A percentile compares a stretch with the other conserved stretches of the same genome.
These are phyloP conservation scores for Rhagologus leucostigma DNA, from an alignment of 2,113 vertebrate genomes.

Conservation along the genomic window DNA sequence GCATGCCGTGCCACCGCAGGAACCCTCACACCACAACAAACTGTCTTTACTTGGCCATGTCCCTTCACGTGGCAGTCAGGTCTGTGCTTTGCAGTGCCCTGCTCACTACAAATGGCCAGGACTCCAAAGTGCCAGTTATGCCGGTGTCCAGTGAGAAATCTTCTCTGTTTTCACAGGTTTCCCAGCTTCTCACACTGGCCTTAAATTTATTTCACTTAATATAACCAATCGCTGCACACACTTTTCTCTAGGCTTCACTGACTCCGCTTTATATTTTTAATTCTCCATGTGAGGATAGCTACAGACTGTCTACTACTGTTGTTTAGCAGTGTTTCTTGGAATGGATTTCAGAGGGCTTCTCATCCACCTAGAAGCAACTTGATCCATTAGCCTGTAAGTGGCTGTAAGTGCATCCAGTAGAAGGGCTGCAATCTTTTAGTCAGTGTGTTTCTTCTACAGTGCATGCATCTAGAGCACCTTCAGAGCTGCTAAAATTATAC, in stretches of 20 bases:
- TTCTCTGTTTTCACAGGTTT: not conserved
- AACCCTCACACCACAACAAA: too few relatives aligned
- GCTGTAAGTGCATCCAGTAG: not conserved
- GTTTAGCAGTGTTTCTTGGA: not conserved
- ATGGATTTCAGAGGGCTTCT: not conserved
- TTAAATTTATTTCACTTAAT: not conserved
- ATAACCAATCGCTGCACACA: not conserved
- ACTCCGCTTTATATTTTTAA: not conserved
- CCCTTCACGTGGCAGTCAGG: not conserved
- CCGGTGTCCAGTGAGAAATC: not conserved
- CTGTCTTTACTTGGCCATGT: rapidly evolving
- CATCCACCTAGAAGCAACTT: not conserved
- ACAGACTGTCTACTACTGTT: not conserved
- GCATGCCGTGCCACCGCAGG: too few relatives aligned
- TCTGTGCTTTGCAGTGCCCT: not conserved
- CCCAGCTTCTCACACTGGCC: not conserved
- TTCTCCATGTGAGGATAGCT: not conserved
- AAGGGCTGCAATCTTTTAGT: not conserved
- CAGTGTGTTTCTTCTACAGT: not conserved
- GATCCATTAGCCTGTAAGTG: not conserved
- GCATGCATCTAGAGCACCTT: not conserved
- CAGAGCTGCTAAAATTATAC: not conserved
- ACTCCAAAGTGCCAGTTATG: not conserved
- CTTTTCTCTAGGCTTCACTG: not conserved
- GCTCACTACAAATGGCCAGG: not conserved